Evolutionary conservation across 2,113 vertebrate species (phyloP).

Genomic region (Azemiops feae): DNA sequence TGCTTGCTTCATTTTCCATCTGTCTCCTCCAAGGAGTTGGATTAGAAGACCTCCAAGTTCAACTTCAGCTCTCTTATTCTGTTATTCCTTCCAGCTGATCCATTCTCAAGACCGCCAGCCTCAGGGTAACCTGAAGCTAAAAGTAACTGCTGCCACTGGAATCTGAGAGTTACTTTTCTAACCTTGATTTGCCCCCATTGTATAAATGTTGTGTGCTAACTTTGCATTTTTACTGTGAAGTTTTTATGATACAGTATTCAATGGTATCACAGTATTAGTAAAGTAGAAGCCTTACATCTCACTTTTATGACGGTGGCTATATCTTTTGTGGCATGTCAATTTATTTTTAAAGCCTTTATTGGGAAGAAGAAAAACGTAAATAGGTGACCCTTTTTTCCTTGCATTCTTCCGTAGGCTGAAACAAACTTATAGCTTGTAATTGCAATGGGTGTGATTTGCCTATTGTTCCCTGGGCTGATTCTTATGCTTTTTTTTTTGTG

Average conservation of each 20-base stretch:
- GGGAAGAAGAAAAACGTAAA: not conserved
- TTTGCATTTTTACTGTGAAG: not conserved
- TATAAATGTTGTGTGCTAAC: not conserved
- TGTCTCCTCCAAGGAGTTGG: too few species aligned
- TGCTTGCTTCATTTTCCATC: not conserved
- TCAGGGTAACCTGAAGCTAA: not conserved
- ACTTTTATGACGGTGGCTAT: not conserved
- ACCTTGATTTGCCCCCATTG: too few species aligned
- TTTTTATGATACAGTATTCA: not conserved
- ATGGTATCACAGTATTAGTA: not conserved
- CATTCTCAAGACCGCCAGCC: not conserved
- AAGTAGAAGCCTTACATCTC: not conserved
- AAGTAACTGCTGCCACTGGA: too few species aligned
- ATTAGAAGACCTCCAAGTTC: not conserved
- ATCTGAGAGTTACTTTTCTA: too few species aligned
- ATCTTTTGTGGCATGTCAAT: not conserved
- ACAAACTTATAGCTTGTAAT: not conserved
- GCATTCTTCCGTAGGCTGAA: not conserved
- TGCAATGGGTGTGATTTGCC: not conserved
- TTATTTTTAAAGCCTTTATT: not conserved
- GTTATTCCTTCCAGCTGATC: not conserved
- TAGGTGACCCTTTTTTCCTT: not conserved
- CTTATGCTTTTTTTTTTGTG: not conserved
- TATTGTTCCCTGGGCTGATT: not conserved
- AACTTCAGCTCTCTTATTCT: not conserved